Conservation (phyloP, 2,113 vertebrate species). For the Crypturellus undulatus region DNA sequence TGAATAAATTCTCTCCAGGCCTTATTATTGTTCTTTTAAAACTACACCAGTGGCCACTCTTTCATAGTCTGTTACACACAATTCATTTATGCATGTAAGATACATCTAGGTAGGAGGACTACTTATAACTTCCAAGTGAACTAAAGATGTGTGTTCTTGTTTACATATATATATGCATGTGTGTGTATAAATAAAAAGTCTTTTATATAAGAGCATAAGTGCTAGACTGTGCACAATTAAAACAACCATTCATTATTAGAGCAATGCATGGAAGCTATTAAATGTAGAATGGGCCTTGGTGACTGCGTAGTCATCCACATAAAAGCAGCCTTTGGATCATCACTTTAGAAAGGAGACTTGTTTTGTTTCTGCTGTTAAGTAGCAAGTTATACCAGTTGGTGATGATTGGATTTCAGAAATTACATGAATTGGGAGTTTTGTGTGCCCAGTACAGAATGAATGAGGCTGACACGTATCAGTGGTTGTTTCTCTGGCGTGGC, state of each 20-base stretch:
- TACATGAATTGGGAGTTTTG: background rate
- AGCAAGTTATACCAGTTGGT: accelerated
- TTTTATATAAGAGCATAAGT: background rate
- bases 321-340: accelerated
- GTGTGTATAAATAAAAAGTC: no score
- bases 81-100: accelerated
- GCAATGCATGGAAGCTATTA: background rate
- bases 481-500: background rate
- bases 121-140: background rate
- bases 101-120: background rate
- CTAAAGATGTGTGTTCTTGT: background rate
- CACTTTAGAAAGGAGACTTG: background rate
- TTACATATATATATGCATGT: no score
- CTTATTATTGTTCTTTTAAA: background rate
- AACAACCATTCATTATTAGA: background rate
- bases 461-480: background rate
- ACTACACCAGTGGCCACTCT: accelerated
- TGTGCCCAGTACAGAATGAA: accelerated
- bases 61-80: background rate
- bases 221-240: background rate
- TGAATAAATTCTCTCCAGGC: background rate
- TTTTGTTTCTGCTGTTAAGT: background rate
- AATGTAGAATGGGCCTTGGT: background rate
- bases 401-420: background rate
- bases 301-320: background rate